phyloP scores from a whole-genome alignment of 2,113 vertebrate genomes.

The Crotophaga sulcirostris region DNA sequence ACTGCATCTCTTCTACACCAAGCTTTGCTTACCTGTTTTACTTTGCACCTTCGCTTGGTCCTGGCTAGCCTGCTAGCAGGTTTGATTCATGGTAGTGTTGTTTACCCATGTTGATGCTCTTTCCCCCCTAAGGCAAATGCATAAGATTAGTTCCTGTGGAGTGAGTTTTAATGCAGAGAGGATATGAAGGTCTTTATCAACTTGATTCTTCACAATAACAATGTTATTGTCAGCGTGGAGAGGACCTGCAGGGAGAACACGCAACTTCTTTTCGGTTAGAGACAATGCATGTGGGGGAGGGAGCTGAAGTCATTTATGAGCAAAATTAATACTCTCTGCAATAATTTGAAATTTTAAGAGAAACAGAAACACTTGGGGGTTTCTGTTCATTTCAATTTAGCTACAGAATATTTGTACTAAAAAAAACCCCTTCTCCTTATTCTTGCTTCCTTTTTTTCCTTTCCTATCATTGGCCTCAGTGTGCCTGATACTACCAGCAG shows the following conservation, averaged over 20 bases:
- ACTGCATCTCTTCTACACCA: rapidly evolving
- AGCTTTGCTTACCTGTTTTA: neutral
- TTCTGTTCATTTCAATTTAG: neutral
- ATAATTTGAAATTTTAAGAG: neutral
- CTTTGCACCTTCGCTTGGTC: neutral
- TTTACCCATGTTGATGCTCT: neutral
- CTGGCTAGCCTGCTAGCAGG: neutral
- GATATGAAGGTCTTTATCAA: neutral
- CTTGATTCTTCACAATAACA: neutral
- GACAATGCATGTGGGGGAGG: neutral
- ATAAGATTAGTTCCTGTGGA: neutral
- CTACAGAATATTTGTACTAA: neutral
- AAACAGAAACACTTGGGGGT: neutral
- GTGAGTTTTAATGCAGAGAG: neutral
- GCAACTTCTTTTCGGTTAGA: neutral
- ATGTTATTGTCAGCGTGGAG: neutral
- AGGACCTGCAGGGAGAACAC: neutral
- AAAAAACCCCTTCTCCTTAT: neutral
- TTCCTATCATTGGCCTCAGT: neutral
- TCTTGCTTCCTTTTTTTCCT: neutral
- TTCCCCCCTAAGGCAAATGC: neutral
- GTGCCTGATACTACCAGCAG: neutral
- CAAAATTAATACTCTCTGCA: neutral
- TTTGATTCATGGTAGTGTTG: neutral
- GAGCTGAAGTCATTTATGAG: neutral